Percentiles rank a stretch among this genome's conserved stretches.
These are phyloP conservation scores for Macrochelys suwanniensis DNA, from an alignment of 2,797 vertebrate species.

Conservation along the genomic window DNA sequence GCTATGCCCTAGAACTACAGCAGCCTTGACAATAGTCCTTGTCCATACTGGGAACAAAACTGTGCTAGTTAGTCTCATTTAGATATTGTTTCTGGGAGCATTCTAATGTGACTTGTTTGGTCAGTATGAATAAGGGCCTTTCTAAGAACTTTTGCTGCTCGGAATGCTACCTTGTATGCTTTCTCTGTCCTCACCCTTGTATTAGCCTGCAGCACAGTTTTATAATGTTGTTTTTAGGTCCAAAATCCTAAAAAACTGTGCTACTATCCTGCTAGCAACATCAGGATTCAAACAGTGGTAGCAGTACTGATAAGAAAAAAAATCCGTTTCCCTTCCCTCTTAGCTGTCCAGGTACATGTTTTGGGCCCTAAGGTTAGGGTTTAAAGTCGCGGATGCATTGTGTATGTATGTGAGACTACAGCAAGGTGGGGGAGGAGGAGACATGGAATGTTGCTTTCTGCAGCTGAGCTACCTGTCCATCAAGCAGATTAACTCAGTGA, in stretches of 20 bases:
- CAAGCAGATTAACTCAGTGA: background rate
- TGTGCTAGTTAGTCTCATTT: background rate
- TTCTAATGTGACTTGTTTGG: background rate
- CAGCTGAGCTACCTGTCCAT: background rate
- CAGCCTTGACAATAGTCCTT: background rate
- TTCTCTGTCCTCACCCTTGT: background rate
- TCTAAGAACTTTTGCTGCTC: background rate
- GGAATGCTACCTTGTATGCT: background rate
- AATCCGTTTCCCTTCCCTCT: background rate
- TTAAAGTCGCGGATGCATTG: background rate
- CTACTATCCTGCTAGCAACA: background rate
- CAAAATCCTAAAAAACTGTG: background rate
- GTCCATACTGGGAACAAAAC: background rate
- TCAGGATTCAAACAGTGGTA: background rate
- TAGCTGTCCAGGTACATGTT: background rate
- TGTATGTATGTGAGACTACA: background rate
- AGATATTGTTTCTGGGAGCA: background rate
- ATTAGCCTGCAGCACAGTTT: background rate
- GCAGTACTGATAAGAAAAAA: background rate
- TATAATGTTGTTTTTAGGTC: background rate
- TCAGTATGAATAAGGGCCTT: background rate
- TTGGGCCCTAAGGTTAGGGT: background rate
- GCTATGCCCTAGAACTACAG: background rate
- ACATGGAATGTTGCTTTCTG: background rate
- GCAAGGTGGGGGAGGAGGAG: rapidly evolving